These are phyloP conservation scores for Chrysolina americana DNA, from an alignment of 2,888 invertebrate genomes.

Conservation along the genomic window DNA sequence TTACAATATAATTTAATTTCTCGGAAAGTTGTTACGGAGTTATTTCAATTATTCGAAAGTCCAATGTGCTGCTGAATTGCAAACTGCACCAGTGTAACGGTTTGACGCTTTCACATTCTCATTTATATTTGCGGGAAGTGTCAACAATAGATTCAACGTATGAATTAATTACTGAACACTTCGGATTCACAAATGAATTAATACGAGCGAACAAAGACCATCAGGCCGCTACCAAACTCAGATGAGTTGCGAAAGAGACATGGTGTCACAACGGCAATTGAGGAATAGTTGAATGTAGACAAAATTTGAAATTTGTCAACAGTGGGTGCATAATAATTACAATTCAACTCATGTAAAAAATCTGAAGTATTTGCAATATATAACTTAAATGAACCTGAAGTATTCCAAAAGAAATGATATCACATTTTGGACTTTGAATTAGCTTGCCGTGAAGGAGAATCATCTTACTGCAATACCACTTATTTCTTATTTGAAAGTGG, in stretches of 20 bases:
- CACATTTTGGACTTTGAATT: no score
- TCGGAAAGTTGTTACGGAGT: not conserved
- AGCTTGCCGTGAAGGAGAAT: no score
- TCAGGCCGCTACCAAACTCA: not conserved
- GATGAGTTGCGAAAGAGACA: not conserved
- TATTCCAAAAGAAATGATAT: no score
- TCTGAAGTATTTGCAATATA: no score
- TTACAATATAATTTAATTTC: constrained; percentile 8
- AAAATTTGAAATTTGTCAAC: no score
- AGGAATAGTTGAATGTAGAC: no score
- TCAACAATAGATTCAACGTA: not conserved
- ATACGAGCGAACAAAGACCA: not conserved
- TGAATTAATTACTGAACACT: not conserved
- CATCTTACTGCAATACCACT: no score
- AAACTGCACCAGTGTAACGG: not conserved
- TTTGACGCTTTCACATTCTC: constrained; percentile 2
- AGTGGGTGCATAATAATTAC: no score
- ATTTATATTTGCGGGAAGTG: constrained; percentile 10
- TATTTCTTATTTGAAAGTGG: no score
- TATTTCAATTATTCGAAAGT: constrained; percentile 9
- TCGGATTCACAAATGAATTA: not conserved
- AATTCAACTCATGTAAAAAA: no score
- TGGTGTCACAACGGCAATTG: not conserved
- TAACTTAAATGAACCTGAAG: no score
- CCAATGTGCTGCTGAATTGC: not conserved